These are phyloP conservation scores for Oryctes rhinoceros DNA, from an alignment of 1,140 invertebrate species.

Conservation along the genomic window DNA sequence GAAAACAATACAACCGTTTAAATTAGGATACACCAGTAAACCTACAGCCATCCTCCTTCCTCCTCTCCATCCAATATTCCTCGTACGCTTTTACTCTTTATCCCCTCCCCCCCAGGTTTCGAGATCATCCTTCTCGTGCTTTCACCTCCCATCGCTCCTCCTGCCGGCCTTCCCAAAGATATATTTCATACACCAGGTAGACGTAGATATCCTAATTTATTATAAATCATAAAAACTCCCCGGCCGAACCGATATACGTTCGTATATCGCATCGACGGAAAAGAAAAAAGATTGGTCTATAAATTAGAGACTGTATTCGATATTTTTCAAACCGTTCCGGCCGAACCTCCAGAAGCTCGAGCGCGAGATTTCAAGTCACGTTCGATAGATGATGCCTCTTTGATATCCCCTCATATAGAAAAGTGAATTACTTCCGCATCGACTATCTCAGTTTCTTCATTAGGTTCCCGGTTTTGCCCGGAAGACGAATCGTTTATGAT, in stretches of 20 bases:
- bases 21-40: too few species aligned
- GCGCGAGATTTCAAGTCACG: not conserved
- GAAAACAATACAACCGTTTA: too few species aligned
- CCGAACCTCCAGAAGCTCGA: not conserved
- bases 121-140: too few species aligned
- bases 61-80: too few species aligned
- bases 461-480: not conserved
- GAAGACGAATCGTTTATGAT: conserved; percentile 10
- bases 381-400: not conserved
- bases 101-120: too few species aligned
- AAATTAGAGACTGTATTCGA: conserved; percentile 13
- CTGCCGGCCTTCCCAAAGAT: too few species aligned
- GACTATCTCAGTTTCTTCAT: conserved; percentile 2
- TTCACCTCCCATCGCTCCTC: too few species aligned
- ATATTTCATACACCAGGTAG: too few species aligned
- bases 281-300: not conserved
- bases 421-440: conserved; percentile 9
- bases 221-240: not conserved
- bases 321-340: not conserved
- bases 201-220: not conserved
- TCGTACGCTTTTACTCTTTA: too few species aligned
- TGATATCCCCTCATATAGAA: conserved; percentile 15
- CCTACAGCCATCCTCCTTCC: too few species aligned
- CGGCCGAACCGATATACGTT: not conserved
- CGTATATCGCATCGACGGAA: not conserved